These are phyloP conservation scores for Cantharis nigra DNA, from an alignment of 2,888 invertebrate genomes.

Conservation along the genomic window DNA sequence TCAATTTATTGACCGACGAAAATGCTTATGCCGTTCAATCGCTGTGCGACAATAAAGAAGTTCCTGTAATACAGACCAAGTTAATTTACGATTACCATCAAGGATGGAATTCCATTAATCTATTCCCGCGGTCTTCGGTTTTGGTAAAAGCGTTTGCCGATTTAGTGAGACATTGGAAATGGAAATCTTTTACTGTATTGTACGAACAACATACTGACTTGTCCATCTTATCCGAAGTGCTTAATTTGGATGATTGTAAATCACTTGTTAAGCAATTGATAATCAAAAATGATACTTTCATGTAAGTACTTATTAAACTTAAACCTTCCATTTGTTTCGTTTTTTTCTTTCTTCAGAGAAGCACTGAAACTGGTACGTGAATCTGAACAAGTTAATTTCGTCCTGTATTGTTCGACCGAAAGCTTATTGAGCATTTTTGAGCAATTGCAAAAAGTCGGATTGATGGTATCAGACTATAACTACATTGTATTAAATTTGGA, in stretches of 20 bases:
- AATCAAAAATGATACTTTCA: neutral
- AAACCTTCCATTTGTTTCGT: neutral
- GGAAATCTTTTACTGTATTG: slow-evolving; percentile 86
- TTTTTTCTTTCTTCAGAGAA: neutral
- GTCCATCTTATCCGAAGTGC: slow-evolving; percentile 58
- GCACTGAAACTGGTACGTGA: slow-evolving; percentile 32
- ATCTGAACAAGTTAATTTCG: slow-evolving; percentile 57
- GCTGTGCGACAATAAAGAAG: slow-evolving; percentile 67
- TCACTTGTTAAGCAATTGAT: slow-evolving; percentile 56
- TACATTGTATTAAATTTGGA: slow-evolving; percentile 64
- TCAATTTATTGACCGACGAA: slow-evolving; percentile 62
- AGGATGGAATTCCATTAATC: slow-evolving; percentile 16
- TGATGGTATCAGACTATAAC: slow-evolving; percentile 61
- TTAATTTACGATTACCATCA: slow-evolving; percentile 55
- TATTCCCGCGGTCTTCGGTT: slow-evolving; percentile 19
- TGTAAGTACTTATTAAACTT: neutral
- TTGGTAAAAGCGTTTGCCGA: slow-evolving; percentile 65
- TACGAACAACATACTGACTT: slow-evolving; percentile 70
- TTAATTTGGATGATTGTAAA: slow-evolving; percentile 54
- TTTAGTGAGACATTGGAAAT: slow-evolving; percentile 73
- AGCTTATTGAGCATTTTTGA: slow-evolving; percentile 57
- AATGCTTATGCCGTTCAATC: slow-evolving; percentile 67
- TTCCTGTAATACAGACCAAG: slow-evolving; percentile 68
- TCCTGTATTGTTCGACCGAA: slow-evolving; percentile 59
- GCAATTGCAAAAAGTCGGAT: slow-evolving; percentile 65